Evolutionary conservation across 1,140 invertebrate genomes (phyloP), one percentile per base, ranked within the genome.

Genomic region (Leptinotarsa undecemlineata): DNA sequence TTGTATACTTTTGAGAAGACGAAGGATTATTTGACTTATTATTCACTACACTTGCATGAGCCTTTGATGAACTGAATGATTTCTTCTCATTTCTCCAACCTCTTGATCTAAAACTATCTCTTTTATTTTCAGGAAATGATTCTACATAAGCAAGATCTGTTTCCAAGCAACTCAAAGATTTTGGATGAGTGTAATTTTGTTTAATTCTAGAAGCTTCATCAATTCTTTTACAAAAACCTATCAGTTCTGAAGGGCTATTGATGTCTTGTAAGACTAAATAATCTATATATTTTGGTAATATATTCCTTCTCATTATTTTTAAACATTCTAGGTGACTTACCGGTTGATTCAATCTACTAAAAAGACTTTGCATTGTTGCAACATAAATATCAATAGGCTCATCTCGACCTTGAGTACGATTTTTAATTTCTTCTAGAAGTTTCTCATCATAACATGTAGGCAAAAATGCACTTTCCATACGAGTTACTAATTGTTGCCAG

Each of bases 281-380:
- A 57, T 57, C 51, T 57, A 57, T n/a, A 57, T 57, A 57, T 57
- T 57, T 57, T 57, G 51, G 51, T 33, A 57, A 57, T 17, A 57
- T 57, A 57, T 57, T 57, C n/a, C 51, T 57, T n/a, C 51, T 57
- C 4, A 57, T 57, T 17, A 57, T 57, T 57, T 57, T 57, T n/a
- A 57, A 57, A n/a, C 51, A 57, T 57, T 57, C 51, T 6, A 17
- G 51, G 5, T 57, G 14, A 57, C 17, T n/a, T 57, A 57, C n/a
- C 14, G 51, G 51, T 57, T 57, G 14, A 57, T 57, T 57, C 51
- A 57, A 57, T n/a, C 51, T 57, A 57, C 51, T 57, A 57, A 57
- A 57, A 57, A 57, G 14, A 57, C 51, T 17, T 17, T 57, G 51
- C 51, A 57, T 57, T 17, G 5, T 57, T n/a, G n/a, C 51, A 17